Conservation (phyloP, 2,888 invertebrate genomes). For the Lamellibrachia satsuma region DNA sequence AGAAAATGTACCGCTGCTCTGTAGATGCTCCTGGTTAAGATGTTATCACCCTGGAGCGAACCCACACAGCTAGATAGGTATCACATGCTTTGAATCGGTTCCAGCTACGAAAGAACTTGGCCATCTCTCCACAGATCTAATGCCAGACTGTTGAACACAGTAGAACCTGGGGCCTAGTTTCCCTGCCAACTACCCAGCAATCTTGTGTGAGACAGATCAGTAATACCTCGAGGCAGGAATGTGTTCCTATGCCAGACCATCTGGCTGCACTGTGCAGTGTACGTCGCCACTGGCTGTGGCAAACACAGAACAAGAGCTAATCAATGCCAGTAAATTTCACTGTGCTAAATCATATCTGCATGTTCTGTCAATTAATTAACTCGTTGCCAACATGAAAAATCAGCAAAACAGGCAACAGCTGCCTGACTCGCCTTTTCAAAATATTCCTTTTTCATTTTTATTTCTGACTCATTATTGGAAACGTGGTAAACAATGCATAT, state of each 20-base stretch:
- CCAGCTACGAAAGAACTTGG: constrained; percentile 21
- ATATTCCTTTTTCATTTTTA: constrained; percentile 13
- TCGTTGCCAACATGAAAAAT: not conserved
- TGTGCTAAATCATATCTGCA: not conserved
- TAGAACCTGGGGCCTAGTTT: constrained; percentile 18
- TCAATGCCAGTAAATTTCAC: constrained; percentile 20
- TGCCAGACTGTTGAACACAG: not conserved
- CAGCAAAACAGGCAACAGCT: constrained; percentile 8
- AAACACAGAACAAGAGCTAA: constrained; percentile 18
- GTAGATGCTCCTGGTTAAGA: constrained; percentile 19
- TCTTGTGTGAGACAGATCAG: constrained; percentile 18
- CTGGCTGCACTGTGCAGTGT: constrained; percentile 9
- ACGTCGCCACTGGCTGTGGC: not conserved
- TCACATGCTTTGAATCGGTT: constrained; percentile 18
- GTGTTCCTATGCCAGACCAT: not conserved
- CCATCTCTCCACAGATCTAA: not conserved
- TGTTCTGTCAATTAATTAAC: constrained; percentile 23
- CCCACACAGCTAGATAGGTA: not conserved
- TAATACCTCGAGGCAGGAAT: constrained; percentile 19
- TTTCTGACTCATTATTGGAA: not conserved
- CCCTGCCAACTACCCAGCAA: not conserved
- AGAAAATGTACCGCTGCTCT: not conserved
- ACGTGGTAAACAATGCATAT: not conserved
- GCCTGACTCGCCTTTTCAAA: constrained; percentile 17
- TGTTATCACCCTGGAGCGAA: not conserved